These are phyloP conservation scores for Lagenorhynchus albirostris DNA, from an alignment of 2,113 vertebrate genomes.

Conservation along the genomic window DNA sequence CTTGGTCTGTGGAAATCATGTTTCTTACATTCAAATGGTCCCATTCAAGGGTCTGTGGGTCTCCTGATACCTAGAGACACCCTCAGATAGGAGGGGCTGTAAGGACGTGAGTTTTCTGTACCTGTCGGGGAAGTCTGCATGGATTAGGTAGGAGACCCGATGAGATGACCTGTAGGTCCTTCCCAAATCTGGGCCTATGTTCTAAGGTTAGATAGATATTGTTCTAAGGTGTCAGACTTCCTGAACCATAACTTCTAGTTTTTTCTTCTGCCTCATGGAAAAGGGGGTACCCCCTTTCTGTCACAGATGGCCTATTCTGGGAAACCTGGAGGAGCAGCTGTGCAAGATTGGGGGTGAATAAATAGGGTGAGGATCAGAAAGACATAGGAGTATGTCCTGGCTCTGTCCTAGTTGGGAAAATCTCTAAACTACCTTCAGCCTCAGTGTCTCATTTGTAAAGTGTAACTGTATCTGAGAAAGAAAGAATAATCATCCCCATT, in stretches of 20 bases:
- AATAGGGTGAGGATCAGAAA: background rate
- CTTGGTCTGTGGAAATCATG: background rate
- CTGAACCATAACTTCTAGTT: background rate
- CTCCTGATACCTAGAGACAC: background rate
- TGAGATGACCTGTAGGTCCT: background rate
- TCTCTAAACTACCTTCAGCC: background rate
- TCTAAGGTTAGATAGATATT: background rate
- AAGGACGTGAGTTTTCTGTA: background rate
- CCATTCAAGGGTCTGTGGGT: background rate
- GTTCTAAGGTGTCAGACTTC: background rate
- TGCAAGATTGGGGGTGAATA: background rate
- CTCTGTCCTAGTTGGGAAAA: background rate
- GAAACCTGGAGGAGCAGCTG: background rate
- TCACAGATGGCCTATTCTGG: background rate
- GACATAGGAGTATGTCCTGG: background rate
- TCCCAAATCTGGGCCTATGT: background rate
- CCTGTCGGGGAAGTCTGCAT: background rate
- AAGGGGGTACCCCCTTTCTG: background rate
- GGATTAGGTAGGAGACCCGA: background rate
- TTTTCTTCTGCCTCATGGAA: background rate
- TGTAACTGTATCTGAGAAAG: background rate
- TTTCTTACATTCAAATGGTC: background rate
- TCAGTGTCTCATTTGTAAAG: constrained; percentile 21
- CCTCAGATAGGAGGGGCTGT: background rate
- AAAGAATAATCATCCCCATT: background rate